phyloP scores from a whole-genome alignment of 2,888 invertebrate species.

The Aphidoletes aphidimyza region DNA sequence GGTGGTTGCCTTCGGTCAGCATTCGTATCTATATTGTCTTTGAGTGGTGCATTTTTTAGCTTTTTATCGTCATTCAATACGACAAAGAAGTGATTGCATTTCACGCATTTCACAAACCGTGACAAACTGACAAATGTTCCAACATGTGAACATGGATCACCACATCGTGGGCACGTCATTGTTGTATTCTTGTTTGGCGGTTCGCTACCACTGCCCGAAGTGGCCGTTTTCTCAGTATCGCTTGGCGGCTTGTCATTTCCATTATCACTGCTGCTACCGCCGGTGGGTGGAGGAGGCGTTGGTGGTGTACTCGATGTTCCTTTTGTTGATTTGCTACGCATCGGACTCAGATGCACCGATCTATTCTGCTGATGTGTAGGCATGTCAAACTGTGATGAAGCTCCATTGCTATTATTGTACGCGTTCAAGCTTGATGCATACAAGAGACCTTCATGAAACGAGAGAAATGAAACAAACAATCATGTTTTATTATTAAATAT shows the following conservation, averaged over 20 bases:
- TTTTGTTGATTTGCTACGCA: constrained; percentile 59
- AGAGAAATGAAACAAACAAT: neutral
- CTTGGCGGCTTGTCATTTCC: constrained; percentile 24
- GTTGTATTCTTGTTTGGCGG: constrained; percentile 71
- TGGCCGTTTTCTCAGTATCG: neutral
- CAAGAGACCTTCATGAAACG: constrained; percentile 44
- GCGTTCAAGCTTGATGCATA: constrained; percentile 49
- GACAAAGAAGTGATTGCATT: constrained; percentile 97
- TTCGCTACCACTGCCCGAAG: constrained; percentile 60
- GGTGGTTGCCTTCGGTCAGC: constrained; percentile 86
- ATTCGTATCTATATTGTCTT: constrained; percentile 21
- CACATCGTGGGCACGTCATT: constrained; percentile 94
- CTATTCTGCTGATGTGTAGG: constrained; percentile 55
- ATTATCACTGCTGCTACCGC: constrained; percentile 11
- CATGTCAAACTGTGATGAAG: constrained; percentile 37
- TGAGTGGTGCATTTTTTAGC: constrained; percentile 66
- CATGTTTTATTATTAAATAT: too few species aligned
- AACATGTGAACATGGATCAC: constrained; percentile 96
- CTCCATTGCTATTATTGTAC: constrained; percentile 50
- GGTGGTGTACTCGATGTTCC: constrained; percentile 57
- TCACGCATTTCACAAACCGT: constrained; percentile 96
- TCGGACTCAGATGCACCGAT: constrained; percentile 58
- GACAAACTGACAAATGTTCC: constrained; percentile 98
- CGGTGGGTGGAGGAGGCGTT: constrained; percentile 58
- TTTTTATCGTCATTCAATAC: constrained; percentile 93